Base-by-base conservation (phyloP, 2,797 vertebrate genomes). In the Coendou prehensilis region DNA sequence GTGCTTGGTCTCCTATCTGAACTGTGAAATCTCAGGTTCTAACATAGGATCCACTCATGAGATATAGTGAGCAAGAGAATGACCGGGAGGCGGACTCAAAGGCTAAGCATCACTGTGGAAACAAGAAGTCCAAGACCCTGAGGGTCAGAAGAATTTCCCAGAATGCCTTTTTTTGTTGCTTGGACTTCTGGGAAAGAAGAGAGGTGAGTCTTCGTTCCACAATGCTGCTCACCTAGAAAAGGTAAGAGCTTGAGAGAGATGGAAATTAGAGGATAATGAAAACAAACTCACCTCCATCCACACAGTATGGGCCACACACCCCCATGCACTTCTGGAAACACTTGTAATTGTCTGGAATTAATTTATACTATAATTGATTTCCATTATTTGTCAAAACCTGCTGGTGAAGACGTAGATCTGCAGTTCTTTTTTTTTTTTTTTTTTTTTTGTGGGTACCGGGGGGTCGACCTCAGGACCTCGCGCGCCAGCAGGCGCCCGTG, bases 251-350 rank as follows among this genome's bases (percentile, higher is more conserved):
- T 13, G 71, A 56, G 30, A 0, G 0, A 50, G 23, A 2, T 10
- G 30, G 28, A 81, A 4, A 17, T 20, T 13, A 26, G 37, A 63
- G 4, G 15, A 23, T 2, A 30, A 2, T 8, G 11, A 9, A 1
- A 20, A 67, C 17, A 47, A 28, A 56, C 3, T 33, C 69, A n/a
- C 20, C 10, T 37, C n/a, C 0, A 1, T 2, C 1, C 6, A 0
- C 0, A 2, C 8, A 2, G 9, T 5, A 33, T 26, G 54, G 79
- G 15, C 63, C 57, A 9, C 20, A 3, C 20, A 7, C 0, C 11
- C 37, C 41, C 1, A 0, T 0, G 3, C 0, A 1, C 45, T n/a
- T 90, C 71, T 9, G 84, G 83, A 89, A 69, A 69, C 73, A 30
- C 23, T 18, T 10, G 23, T 7, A 13, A 15, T 41, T 52, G 5